Percentiles rank a stretch among this genome's conserved stretches.
Evolutionary conservation across 2,113 vertebrate species (phyloP).

Genomic region (Peucedramus taeniatus): DNA sequence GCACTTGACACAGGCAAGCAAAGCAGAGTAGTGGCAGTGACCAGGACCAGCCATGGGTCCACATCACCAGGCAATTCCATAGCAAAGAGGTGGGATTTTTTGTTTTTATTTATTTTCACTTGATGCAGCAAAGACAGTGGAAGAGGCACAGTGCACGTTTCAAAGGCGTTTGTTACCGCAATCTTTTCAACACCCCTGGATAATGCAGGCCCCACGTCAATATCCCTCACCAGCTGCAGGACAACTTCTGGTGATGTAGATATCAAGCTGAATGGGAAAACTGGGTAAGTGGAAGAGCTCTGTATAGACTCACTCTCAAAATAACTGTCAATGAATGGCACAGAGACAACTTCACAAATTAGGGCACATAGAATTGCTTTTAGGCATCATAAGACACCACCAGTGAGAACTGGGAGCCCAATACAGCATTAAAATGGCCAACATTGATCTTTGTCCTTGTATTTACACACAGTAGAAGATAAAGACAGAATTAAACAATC

Average conservation of each 20-base stretch:
- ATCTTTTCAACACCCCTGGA: constrained; percentile 17
- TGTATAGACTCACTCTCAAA: background rate
- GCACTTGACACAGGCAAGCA: background rate
- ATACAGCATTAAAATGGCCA: background rate
- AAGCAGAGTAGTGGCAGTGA: background rate
- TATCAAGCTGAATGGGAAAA: constrained; percentile 21
- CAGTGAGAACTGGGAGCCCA: background rate
- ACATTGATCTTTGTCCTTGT: background rate
- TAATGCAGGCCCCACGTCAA: background rate
- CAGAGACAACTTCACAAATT: background rate
- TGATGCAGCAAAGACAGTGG: constrained; percentile 61
- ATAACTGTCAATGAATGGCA: background rate
- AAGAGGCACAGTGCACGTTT: constrained; percentile 56
- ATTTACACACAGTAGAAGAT: background rate
- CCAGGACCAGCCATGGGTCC: background rate
- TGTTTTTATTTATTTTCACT: background rate
- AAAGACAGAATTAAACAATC: background rate
- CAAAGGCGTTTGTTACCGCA: constrained; percentile 56
- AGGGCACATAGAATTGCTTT: background rate
- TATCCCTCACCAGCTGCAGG: constrained; percentile 60
- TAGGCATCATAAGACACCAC: background rate
- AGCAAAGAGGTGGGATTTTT: background rate
- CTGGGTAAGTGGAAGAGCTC: constrained; percentile 26
- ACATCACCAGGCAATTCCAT: background rate
- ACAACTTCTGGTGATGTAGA: constrained; percentile 3